Evolutionary conservation across 92 coral and sea anemone species (phyloP), one percentile per base, ranked within the genome.

Genomic region (Phenganax stokvisi): DNA sequence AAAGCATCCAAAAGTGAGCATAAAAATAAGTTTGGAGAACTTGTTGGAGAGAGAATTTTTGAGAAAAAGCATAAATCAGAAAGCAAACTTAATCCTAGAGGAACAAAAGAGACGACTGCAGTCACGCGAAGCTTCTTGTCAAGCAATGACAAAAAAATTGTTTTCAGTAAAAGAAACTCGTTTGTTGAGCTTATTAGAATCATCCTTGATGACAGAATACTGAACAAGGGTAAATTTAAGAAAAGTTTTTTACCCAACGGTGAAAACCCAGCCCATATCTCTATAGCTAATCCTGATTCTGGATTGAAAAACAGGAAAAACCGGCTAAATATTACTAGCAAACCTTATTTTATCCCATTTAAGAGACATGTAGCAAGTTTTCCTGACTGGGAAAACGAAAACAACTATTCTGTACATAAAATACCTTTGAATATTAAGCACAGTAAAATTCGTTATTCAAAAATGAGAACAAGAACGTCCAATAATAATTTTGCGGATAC

Each of bases 271-370:
- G 9, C 3, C 30, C 12, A 64, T 64, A 17, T 37, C 37, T 64
- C 47, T 64, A 12, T 1, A 64, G 30, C 17, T 12, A 64, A 25
- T 64, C 65, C 16, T 13, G 20, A 59, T 59, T 59, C 17, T 59
- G 65, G 20, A 59, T 10, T 59, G 65, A 59, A 13, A 59, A 59
- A 59, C 65, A 59, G 20, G 20, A 59, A 59, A 59, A 59, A 12
- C 20, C 16, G 20, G 12, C 0, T 11, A 64, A 64, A 64, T 1
- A 6, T 28, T 64, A 15, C 52, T 3, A 56, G 58, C 6, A 56
- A 9, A 6, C 47, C 80, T 20, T 75, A 75, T 25, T 75, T 55
- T 56, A 75, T 75, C n/a, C 80, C 80, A 25, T 27, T 75, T 13
- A 56, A 51, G 62, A 8, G 31, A 54, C 53, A 73, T 16, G 30